Percentiles rank a stretch among this genome's conserved stretches.
These are phyloP conservation scores for Cryptocephalus moraei DNA, from an alignment of 2,888 invertebrate species.

Conservation along the genomic window DNA sequence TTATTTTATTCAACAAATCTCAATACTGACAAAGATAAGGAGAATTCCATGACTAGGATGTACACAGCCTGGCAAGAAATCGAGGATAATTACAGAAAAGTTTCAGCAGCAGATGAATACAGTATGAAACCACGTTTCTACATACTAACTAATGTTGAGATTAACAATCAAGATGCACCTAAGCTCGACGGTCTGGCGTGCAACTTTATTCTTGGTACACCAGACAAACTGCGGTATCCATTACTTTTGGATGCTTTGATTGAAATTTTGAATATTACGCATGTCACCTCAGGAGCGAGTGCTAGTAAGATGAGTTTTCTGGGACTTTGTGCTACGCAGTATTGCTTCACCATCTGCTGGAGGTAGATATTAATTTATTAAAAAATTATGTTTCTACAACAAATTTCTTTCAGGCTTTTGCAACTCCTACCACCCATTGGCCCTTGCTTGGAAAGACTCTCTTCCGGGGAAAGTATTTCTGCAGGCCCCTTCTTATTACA, in stretches of 20 bases:
- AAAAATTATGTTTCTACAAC: background rate
- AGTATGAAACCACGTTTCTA: slow-evolving; percentile 87
- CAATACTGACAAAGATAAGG: slow-evolving; percentile 48
- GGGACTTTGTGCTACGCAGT: slow-evolving; percentile 74
- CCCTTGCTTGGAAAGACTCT: slow-evolving; percentile 71
- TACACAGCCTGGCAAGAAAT: slow-evolving; percentile 66
- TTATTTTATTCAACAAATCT: slow-evolving; percentile 58
- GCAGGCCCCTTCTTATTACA: slow-evolving; percentile 62
- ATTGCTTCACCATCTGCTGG: slow-evolving; percentile 83
- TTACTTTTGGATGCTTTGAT: slow-evolving; percentile 77
- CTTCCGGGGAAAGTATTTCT: slow-evolving; percentile 53
- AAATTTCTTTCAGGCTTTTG: slow-evolving; percentile 49
- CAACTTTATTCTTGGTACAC: slow-evolving; percentile 87
- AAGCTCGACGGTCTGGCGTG: slow-evolving; percentile 88
- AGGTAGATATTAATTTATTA: slow-evolving; percentile 39
- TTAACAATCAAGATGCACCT: slow-evolving; percentile 70
- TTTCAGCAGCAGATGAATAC: slow-evolving; percentile 48
- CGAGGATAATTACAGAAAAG: slow-evolving; percentile 62
- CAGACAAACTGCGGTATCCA: slow-evolving; percentile 84
- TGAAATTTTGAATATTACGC: slow-evolving; percentile 70
- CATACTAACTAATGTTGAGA: slow-evolving; percentile 70
- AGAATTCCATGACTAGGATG: slow-evolving; percentile 47
- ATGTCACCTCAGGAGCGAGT: slow-evolving; percentile 45
- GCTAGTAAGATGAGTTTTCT: slow-evolving; percentile 44
- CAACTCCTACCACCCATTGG: slow-evolving; percentile 84